Conservation (phyloP, 2,113 vertebrate genomes). For the Gobius niger region DNA sequence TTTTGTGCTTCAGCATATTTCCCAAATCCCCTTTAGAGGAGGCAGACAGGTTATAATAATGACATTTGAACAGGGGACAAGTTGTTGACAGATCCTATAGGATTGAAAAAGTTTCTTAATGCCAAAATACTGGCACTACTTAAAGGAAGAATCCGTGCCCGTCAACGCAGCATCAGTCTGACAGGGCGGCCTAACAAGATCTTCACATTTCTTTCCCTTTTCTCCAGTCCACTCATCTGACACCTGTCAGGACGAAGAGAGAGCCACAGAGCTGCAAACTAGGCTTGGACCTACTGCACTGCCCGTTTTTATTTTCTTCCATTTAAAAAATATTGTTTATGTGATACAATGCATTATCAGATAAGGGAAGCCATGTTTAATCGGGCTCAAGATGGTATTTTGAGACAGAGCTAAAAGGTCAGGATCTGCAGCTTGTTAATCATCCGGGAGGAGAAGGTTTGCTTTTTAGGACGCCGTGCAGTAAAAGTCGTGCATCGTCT, state of each 20-base stretch:
- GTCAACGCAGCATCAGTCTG: constrained; percentile 2
- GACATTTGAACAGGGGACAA: not conserved
- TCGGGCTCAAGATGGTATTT: not conserved
- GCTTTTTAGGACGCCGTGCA: not conserved
- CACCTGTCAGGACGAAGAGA: constrained; percentile 1
- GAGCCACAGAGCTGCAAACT: not conserved
- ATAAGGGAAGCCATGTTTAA: not conserved
- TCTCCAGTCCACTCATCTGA: constrained; percentile 30
- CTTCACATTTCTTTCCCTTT: constrained; percentile 10
- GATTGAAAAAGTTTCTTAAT: not conserved
- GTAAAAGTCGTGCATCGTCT: not conserved
- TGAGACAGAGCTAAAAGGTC: not conserved
- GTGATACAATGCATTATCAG: not conserved
- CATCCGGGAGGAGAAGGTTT: not conserved
- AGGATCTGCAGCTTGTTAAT: not conserved
- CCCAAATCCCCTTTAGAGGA: not conserved
- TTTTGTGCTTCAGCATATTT: not conserved
- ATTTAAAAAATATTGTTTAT: not conserved
- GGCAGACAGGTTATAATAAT: not conserved
- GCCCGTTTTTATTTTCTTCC: not conserved
- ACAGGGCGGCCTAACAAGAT: constrained; percentile 9
- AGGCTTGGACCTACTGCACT: not conserved
- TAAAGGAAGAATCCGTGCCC: not conserved
- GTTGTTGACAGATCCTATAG: not conserved
- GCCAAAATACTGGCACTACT: not conserved